These are phyloP conservation scores for Ariolimax columbianus DNA, from an alignment of 2,888 invertebrate genomes.

Conservation along the genomic window DNA sequence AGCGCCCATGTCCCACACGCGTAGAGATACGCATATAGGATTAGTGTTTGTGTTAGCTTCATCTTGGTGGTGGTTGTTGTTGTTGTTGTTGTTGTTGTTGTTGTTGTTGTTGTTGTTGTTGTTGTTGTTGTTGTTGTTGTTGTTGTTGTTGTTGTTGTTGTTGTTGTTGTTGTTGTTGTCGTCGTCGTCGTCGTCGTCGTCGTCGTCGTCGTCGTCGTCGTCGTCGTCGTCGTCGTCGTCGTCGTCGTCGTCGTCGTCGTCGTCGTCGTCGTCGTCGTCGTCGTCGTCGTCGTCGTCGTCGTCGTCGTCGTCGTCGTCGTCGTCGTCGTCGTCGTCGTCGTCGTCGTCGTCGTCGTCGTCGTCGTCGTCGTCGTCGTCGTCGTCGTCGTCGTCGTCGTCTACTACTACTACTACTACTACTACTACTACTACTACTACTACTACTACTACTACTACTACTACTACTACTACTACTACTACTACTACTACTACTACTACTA, in stretches of 20 bases:
- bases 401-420: conserved; percentile 4
- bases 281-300: background rate
- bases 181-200: background rate
- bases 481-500: conserved; percentile 42
- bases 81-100: background rate
- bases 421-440: conserved; percentile 42
- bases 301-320: too few species aligned
- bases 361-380: too few species aligned
- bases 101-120: background rate
- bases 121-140: background rate
- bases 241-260: background rate
- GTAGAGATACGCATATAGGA: too few species aligned
- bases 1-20: too few species aligned
- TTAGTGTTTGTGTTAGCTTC: background rate
- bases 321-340: too few species aligned
- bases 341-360: too few species aligned
- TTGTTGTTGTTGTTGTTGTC: background rate
- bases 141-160: background rate
- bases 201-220: background rate
- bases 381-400: too few species aligned
- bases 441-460: conserved; percentile 42
- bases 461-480: conserved; percentile 44
- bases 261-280: background rate
- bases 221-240: background rate
- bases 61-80: background rate